A percentile compares a stretch with the other conserved stretches of the same genome.
These are phyloP conservation scores for Ictalurus punctatus DNA, from an alignment of 2,113 vertebrate species.

Conservation along the genomic window DNA sequence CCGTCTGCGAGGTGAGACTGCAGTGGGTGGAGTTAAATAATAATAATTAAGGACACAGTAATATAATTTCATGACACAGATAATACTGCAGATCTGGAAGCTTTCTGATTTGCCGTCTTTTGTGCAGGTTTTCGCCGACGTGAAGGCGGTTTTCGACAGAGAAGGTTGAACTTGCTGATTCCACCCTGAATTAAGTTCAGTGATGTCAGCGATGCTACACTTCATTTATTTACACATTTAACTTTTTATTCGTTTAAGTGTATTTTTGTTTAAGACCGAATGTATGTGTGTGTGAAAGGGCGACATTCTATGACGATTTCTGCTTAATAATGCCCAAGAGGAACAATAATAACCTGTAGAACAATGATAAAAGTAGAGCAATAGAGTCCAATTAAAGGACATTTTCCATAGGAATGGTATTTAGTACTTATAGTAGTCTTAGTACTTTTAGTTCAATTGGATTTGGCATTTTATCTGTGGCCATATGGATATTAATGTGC, in stretches of 20 bases:
- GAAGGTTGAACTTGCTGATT: conserved; percentile 72
- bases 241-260: conserved; percentile 49
- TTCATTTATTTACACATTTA: conserved; percentile 59
- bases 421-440: conserved; percentile 8
- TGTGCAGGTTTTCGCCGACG: conserved; percentile 87
- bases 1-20: conserved; percentile 83
- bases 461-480: not conserved
- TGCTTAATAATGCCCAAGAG: conserved; percentile 12
- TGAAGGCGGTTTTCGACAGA: conserved; percentile 86
- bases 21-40: not conserved
- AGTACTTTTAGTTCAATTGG: not conserved
- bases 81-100: not conserved
- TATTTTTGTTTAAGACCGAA: conserved; percentile 27
- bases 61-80: not conserved
- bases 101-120: not conserved
- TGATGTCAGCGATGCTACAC: conserved; percentile 52
- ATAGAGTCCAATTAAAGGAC: not conserved
- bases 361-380: conserved; percentile 23
- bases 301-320: conserved; percentile 4
- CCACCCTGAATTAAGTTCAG: conserved; percentile 47
- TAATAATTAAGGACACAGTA: not conserved
- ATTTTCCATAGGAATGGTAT: not conserved
- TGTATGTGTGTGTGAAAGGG: conserved; percentile 17
- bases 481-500: not conserved
- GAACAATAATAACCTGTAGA: conserved; percentile 23